Base-by-base conservation (phyloP, 2,888 invertebrate genomes). In the Myopa testacea region DNA sequence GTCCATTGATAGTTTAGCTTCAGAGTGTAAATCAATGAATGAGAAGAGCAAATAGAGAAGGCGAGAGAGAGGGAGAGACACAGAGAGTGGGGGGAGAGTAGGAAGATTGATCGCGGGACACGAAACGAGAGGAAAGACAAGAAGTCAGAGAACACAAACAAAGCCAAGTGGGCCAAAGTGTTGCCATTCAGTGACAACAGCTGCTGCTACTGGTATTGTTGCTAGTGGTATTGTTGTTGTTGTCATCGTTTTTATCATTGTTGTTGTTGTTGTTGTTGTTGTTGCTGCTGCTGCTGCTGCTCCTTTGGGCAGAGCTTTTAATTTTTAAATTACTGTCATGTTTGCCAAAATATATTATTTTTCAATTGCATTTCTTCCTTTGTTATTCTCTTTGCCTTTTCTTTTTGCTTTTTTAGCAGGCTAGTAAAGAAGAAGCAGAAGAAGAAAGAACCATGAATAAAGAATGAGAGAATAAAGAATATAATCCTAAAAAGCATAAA, bases 271-370 rank as follows among this genome's bases (percentile, higher is more conserved):
- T 19, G 26, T 3, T 10, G 4, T 38, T 65, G 38, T 38, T 16
- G 58, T 58, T 58, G 68, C 34, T 26, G 52, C 70, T 69, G 60
- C 50, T 55, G 40, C 12, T 75, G 58, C 65, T 65, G 37, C 65
- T 65, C 4, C 34, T 65, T 63, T 10, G n/a, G 7, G 63, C 67
- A 58, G 38, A 37, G 16, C 26, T 78, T 75, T 80, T 67, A 73
- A 78, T 78, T 78, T 77, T 77, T 74, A 75, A 81, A 81, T 81
- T 78, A 79, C 79, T 77, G 80, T 81, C 80, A 78, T 80, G 79
- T 79, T 80, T 78, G 75, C 69, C 65, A 73, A 60, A 78, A 79
- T 71, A 72, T 72, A 75, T 75, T 75, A 75, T 75, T 58, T 75
- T 67, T 67, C 75, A 75, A 67, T 75, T 67, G 67, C 75, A 38